Evolutionary conservation across 2,113 vertebrate genomes (phyloP), one percentile per base, ranked within the genome.

Genomic region (Stigmatopora nigra): DNA sequence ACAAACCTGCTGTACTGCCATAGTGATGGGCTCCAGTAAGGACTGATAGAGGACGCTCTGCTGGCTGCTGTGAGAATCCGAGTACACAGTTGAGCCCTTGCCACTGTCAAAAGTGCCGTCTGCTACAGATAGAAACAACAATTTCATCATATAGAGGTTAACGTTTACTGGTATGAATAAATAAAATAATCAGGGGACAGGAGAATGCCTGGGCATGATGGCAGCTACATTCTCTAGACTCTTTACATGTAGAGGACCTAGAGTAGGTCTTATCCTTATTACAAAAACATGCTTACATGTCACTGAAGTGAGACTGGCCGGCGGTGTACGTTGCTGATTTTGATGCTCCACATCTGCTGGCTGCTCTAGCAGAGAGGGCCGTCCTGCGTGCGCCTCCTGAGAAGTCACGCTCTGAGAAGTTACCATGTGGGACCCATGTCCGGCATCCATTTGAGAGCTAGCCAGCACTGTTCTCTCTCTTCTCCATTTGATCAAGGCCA

Each of bases 101-200:
- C 94, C 94, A 14, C 95, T 96, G 89, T 97, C 95, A 38, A 95
- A 91, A 0, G 93, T 97, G 90, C 94, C 80, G 84, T 94, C 94
- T 53, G 95, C 94, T 98, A 87, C 77, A 77, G 70, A 81, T 65
- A 83, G 45, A 83, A 61, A 78, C 12, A 78, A 79, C 41, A 20
- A 47, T 19, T 17, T 38, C 53, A 36, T 77, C 61, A 48, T 58
- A 65, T 71, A 67, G 61, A 63, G 53, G 45, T 55, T n/a, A 57
- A 38, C 55, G 55, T 67, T 15, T n/a, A 22, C 3, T 49, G 8
- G n/a, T 52, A 9, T 52, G n/a, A 52, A 3, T 20, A 22, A 31
- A 53, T 11, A 22, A 53, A 20, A 13, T 5, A 48, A 16, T 16
- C 46, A 48, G 15, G 13, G 46, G 14, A 15, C 11, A 15, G 14